phyloP scores from a whole-genome alignment of 2,888 invertebrate genomes.

The Ornithoptera alexandrae region DNA sequence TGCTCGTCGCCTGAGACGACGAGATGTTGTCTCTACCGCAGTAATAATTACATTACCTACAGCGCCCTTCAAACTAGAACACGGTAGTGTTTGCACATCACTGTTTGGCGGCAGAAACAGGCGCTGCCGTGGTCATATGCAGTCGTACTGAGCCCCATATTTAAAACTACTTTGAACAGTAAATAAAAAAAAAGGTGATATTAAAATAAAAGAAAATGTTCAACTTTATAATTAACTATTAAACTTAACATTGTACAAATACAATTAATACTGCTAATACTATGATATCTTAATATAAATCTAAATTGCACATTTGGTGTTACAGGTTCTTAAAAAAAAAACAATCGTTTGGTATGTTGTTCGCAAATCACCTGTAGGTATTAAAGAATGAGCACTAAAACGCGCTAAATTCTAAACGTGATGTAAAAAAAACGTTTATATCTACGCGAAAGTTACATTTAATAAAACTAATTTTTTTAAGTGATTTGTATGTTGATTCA shows the following conservation, averaged over 20 bases:
- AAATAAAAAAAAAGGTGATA: conserved; percentile 9
- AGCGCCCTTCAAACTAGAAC: no score
- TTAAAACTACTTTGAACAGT: not conserved
- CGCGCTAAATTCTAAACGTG: conserved; percentile 28
- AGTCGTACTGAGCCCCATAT: not conserved
- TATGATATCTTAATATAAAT: conserved; percentile 59
- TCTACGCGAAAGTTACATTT: not conserved
- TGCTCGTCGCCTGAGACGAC: no score
- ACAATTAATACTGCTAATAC: conserved; percentile 53
- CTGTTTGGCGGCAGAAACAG: no score
- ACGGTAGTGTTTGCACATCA: no score
- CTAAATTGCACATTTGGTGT: conserved; percentile 50
- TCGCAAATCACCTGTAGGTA: conserved; percentile 11
- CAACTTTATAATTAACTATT: conserved; percentile 60
- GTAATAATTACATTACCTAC: no score
- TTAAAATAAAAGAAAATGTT: conserved; percentile 32
- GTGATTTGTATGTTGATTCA: no score
- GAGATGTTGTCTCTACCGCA: no score
- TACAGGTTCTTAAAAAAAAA: conserved; percentile 34
- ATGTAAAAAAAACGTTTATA: not conserved
- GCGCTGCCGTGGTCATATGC: no score
- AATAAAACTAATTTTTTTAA: no score
- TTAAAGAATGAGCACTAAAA: conserved; percentile 35
- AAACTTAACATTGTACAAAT: conserved; percentile 62
- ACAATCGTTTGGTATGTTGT: conserved; percentile 5